Percentiles rank a stretch among this genome's conserved stretches.
These are phyloP conservation scores for Phlogophora meticulosa DNA, from an alignment of 2,888 invertebrate species.

Conservation along the genomic window DNA sequence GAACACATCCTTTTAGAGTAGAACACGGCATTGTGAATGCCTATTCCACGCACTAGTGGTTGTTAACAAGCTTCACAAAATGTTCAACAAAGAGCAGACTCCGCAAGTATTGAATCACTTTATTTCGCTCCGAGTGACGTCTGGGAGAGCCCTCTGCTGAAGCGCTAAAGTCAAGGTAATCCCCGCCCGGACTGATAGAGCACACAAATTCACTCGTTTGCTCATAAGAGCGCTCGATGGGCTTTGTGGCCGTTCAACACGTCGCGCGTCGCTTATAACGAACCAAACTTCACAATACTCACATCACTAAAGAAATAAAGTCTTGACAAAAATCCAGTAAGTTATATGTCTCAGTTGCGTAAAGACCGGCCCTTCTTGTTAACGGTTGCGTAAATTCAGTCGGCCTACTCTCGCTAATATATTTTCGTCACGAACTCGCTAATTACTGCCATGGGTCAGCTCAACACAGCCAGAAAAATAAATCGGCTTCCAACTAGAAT, in stretches of 20 bases:
- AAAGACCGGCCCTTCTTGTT: slow-evolving; percentile 31
- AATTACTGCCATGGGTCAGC: slow-evolving; percentile 33
- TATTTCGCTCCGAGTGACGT: slow-evolving; percentile 47
- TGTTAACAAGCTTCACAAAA: slow-evolving; percentile 18
- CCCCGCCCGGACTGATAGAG: slow-evolving; percentile 66
- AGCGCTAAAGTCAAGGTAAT: slow-evolving; percentile 70
- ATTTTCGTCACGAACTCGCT: slow-evolving; percentile 50
- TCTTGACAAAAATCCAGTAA: slow-evolving; percentile 18
- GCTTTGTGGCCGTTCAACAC: slow-evolving; percentile 26
- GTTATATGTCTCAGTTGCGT: slow-evolving; percentile 24
- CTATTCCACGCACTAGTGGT: slow-evolving; percentile 2
- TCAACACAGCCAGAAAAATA: slow-evolving; percentile 31
- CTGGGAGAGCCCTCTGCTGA: slow-evolving; percentile 60
- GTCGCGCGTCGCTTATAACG: slow-evolving; percentile 6
- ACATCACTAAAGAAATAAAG: slow-evolving; percentile 6
- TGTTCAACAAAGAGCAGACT: slow-evolving; percentile 17
- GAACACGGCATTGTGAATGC: slow-evolving; percentile 12
- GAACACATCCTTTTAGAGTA: slow-evolving; percentile 8
- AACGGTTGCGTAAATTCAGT: slow-evolving; percentile 39
- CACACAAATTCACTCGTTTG: slow-evolving; percentile 65
- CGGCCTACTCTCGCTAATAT: slow-evolving; percentile 34
- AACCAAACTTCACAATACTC: slow-evolving; percentile 25
- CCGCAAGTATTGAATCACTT: slow-evolving; percentile 40
- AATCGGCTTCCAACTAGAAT: slow-evolving; percentile 27
- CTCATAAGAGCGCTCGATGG: slow-evolving; percentile 45